These are phyloP conservation scores for Pyrochroa serraticornis DNA, from an alignment of 2,888 invertebrate genomes.

Conservation along the genomic window DNA sequence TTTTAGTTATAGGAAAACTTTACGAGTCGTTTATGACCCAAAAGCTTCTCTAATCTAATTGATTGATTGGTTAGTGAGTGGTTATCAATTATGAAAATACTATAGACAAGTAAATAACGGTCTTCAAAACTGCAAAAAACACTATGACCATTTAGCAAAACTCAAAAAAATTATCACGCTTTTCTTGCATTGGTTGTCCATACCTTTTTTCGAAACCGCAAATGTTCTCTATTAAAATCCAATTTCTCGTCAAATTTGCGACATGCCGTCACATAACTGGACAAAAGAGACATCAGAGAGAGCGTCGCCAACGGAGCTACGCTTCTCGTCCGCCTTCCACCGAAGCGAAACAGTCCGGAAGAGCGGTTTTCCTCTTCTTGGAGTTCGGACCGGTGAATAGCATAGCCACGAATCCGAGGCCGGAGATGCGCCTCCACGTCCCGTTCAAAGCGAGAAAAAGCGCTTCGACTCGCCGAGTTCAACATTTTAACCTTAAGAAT, in stretches of 20 bases:
- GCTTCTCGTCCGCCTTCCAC: slow-evolving; percentile 43
- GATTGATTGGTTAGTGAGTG: no score
- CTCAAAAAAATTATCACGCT: no score
- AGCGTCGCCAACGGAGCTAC: slow-evolving; percentile 44
- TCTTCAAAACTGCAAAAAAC: no score
- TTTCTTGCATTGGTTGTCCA: no score
- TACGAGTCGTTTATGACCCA: no score
- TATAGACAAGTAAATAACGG: neutral
- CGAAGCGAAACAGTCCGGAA: slow-evolving; percentile 51
- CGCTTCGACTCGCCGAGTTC: slow-evolving; percentile 11
- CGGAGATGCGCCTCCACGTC: slow-evolving; percentile 6
- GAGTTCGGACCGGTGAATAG: slow-evolving; percentile 21
- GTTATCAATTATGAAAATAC: no score
- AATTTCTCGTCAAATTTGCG: slow-evolving; percentile 32
- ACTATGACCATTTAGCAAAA: no score
- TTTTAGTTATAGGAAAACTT: no score
- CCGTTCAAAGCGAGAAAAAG: slow-evolving; percentile 12
- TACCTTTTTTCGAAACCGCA: neutral
- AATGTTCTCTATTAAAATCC: slow-evolving; percentile 19
- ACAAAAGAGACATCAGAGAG: slow-evolving; percentile 37
- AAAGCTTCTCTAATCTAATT: no score
- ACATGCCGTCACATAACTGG: slow-evolving; percentile 43
- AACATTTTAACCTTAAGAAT: slow-evolving; percentile 21
- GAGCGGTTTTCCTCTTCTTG: slow-evolving; percentile 43
- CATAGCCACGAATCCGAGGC: neutral